Percentiles rank a stretch among this genome's conserved stretches.
phyloP scores from a whole-genome alignment of 2,888 invertebrate genomes.

The Osedax fenrisi region DNA sequence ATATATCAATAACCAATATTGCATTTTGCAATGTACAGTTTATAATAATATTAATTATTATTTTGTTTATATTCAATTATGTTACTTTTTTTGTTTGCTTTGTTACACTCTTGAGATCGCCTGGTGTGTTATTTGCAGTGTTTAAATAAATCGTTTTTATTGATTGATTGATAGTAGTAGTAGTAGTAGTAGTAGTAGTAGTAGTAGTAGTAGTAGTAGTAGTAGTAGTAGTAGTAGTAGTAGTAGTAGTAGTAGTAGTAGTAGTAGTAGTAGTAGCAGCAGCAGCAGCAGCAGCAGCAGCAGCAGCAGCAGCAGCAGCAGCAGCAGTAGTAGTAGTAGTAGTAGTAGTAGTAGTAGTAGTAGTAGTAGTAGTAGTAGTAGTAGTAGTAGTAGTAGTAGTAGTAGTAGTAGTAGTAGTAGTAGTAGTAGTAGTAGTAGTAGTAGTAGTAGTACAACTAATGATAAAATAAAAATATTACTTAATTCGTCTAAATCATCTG shows the following conservation, averaged over 20 bases:
- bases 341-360: constrained; percentile 25
- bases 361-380: constrained; percentile 25
- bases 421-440: constrained; percentile 13
- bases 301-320: constrained; percentile 24
- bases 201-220: constrained; percentile 23
- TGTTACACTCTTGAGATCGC: no score
- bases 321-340: constrained; percentile 24
- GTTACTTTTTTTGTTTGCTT: no score
- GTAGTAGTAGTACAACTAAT: constrained; percentile 14
- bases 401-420: constrained; percentile 22
- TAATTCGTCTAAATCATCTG: no score
- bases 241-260: constrained; percentile 27
- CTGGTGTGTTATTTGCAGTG: no score
- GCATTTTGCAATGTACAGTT: no score
- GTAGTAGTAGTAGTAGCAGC: constrained; percentile 26
- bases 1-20: no score
- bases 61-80: no score
- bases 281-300: constrained; percentile 25
- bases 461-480: no score
- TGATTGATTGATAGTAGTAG: no score
- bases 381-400: constrained; percentile 18
- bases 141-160: no score
- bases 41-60: no score
- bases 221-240: constrained; percentile 12
- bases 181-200: constrained; percentile 23